These are phyloP conservation scores for Boleophthalmus pectinirostris DNA, from an alignment of 2,113 vertebrate genomes.

Conservation along the genomic window DNA sequence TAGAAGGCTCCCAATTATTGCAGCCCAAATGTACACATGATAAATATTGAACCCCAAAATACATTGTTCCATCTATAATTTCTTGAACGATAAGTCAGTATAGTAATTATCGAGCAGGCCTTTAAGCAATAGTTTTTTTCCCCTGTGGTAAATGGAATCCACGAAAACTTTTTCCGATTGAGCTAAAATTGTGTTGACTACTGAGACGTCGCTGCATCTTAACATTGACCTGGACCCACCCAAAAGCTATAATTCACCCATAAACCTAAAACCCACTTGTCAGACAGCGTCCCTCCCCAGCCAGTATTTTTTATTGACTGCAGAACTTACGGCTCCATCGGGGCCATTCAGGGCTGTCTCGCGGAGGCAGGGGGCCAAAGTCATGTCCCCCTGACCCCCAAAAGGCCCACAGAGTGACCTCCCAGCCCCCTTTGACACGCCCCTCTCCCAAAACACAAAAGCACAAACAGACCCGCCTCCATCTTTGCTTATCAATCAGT, in stretches of 20 bases:
- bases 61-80: too few species aligned
- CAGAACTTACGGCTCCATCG: conserved; percentile 10
- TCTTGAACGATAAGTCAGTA: too few species aligned
- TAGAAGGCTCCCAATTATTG: too few species aligned
- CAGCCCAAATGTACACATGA: too few species aligned
- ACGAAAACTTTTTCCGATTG: too few species aligned
- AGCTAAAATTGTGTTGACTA: neutral
- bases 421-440: conserved; percentile 27
- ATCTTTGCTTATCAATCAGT: conserved; percentile 43
- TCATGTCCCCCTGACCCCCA: conserved; percentile 53
- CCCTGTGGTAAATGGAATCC: neutral
- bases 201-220: neutral
- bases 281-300: conserved; percentile 41
- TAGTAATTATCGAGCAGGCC: too few species aligned
- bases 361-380: conserved; percentile 29
- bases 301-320: conserved; percentile 38
- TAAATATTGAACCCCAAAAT: too few species aligned
- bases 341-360: conserved; percentile 33
- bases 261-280: conserved; percentile 30
- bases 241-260: too few species aligned
- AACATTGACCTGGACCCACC: too few species aligned
- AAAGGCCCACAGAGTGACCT: conserved; percentile 40
- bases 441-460: conserved; percentile 55
- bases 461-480: conserved; percentile 52
- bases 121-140: neutral